A percentile compares a stretch with the other conserved stretches of the same genome.
Conservation (phyloP, 2,113 vertebrate species). For the Gobius niger region DNA sequence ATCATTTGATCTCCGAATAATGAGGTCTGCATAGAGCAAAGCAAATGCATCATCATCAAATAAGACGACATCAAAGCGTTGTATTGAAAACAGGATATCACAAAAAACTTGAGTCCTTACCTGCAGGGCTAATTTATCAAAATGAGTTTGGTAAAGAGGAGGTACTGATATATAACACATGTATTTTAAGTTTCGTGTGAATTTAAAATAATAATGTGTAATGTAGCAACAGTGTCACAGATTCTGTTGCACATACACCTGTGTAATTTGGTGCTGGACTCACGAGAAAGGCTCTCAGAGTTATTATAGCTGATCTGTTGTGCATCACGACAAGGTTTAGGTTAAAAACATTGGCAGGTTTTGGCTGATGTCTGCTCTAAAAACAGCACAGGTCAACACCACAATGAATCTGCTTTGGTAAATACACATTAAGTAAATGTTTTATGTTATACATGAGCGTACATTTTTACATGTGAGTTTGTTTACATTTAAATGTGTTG, state of each 20-base stretch:
- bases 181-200: neutral
- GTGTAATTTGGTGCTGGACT: neutral
- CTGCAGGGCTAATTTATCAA: neutral
- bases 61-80: constrained; percentile 40
- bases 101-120: neutral
- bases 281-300: neutral
- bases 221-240: no score
- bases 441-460: neutral
- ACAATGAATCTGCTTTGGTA: neutral
- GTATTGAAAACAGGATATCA: constrained; percentile 21
- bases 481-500: no score
- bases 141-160: neutral
- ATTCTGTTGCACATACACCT: no score
- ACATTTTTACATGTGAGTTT: neutral
- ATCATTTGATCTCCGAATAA: constrained; percentile 22
- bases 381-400: neutral
- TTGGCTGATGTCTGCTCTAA: neutral
- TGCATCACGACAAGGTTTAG: neutral
- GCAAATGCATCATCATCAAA: constrained; percentile 21
- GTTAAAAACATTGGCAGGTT: neutral
- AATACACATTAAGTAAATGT: neutral
- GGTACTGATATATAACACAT: neutral
- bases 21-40: neutral
- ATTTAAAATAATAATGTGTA: neutral
- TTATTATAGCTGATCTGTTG: neutral